Evolutionary conservation across 2,113 vertebrate genomes (phyloP).

Genomic region (Trogon surrucura): DNA sequence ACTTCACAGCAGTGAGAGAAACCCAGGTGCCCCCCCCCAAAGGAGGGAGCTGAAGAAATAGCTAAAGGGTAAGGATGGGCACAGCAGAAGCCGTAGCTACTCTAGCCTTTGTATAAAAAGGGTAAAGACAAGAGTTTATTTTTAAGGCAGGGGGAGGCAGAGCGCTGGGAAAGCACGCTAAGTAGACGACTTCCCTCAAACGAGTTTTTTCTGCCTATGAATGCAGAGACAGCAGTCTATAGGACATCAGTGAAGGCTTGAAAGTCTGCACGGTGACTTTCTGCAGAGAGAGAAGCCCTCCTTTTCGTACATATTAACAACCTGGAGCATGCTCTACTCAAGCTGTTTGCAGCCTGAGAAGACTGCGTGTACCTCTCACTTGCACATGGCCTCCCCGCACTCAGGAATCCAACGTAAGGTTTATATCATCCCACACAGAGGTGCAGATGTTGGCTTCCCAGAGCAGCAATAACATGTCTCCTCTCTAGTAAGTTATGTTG

Average conservation of each 20-base stretch:
- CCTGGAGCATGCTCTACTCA: not conserved
- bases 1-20: not conserved
- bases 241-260: not conserved
- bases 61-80: not conserved
- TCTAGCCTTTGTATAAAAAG: not conserved
- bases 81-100: not conserved
- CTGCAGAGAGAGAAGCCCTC: not conserved
- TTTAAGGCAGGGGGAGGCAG: not conserved
- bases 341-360: not conserved
- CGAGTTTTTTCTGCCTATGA: not conserved
- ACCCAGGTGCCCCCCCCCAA: not conserved
- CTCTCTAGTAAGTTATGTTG: constrained; percentile 59
- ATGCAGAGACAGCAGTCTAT: not conserved
- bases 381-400: constrained; percentile 48
- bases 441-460: constrained; percentile 66
- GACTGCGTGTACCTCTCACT: not conserved
- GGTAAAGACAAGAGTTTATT: fast-evolving
- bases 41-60: not conserved
- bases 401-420: constrained; percentile 64
- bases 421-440: constrained; percentile 67
- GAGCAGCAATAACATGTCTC: constrained; percentile 65
- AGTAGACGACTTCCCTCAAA: not conserved
- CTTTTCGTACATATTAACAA: not conserved
- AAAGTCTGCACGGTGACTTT: not conserved
- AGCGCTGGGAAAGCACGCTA: not conserved